These are phyloP conservation scores for Rhabditoides inermis DNA, from an alignment of 2,888 invertebrate species.

Conservation along the genomic window DNA sequence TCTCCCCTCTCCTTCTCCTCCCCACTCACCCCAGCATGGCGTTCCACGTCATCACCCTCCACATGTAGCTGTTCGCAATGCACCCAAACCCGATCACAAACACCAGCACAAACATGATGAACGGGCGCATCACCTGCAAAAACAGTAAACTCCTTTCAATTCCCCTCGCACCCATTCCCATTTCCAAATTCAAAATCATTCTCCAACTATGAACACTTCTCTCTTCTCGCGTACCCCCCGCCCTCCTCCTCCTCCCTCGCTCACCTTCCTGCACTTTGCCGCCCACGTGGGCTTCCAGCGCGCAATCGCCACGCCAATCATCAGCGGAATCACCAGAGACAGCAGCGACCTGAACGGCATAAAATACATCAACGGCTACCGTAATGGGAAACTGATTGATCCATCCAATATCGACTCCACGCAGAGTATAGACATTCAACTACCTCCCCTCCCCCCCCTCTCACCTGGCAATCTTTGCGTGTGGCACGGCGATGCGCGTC, in stretches of 20 bases:
- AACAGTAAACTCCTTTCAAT: not conserved
- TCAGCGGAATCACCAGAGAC: slow-evolving; percentile 55
- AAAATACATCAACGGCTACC: too few relatives aligned
- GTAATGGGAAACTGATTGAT: too few relatives aligned
- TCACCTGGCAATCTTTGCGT: too few relatives aligned
- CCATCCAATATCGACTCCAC: too few relatives aligned
- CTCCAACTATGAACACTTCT: too few relatives aligned
- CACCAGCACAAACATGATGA: slow-evolving; percentile 55
- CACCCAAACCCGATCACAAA: slow-evolving; percentile 55
- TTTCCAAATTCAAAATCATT: not conserved
- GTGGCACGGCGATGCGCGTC: slow-evolving; percentile 25
- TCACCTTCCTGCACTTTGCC: slow-evolving; percentile 46
- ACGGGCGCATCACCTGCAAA: slow-evolving; percentile 50
- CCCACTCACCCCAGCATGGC: slow-evolving; percentile 38
- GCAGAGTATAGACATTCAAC: too few relatives aligned
- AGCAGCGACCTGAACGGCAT: slow-evolving; percentile 53
- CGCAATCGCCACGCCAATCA: slow-evolving; percentile 55
- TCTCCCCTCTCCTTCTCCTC: not conserved
- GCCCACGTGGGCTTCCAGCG: slow-evolving; percentile 52
- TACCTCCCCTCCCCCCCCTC: too few relatives aligned
- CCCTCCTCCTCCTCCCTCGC: too few relatives aligned
- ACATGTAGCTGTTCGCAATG: slow-evolving; percentile 56
- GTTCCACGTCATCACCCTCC: slow-evolving; percentile 53
- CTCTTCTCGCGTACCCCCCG: too few relatives aligned
- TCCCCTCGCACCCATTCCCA: not conserved